phyloP scores from a whole-genome alignment of 2,888 invertebrate species.

The Portevinia maculata region DNA sequence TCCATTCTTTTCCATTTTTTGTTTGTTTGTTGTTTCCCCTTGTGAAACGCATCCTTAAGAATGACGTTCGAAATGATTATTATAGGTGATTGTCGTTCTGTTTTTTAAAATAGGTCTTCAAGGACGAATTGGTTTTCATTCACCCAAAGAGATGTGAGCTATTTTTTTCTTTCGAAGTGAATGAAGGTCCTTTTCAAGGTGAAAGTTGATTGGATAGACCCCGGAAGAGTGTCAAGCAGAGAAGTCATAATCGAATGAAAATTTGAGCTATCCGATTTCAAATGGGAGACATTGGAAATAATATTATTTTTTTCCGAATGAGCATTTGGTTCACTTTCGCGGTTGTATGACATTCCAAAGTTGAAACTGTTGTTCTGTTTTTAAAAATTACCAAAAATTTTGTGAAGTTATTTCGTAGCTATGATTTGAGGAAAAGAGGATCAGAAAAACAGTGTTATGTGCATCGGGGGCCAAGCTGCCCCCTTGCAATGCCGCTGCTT shows the following conservation, averaged over 20 bases:
- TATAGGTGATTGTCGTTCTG: slow-evolving; percentile 28
- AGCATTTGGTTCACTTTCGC: no score
- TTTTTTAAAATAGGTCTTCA: slow-evolving; percentile 52
- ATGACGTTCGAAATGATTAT: slow-evolving; percentile 64
- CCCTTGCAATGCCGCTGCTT: no score
- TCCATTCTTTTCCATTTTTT: slow-evolving; percentile 29
- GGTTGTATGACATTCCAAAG: no score
- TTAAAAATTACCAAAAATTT: no score
- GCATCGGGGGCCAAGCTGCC: no score
- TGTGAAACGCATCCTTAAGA: slow-evolving; percentile 43
- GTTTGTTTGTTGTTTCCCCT: slow-evolving; percentile 46
- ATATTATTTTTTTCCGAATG: no score
- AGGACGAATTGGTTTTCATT: slow-evolving; percentile 59
- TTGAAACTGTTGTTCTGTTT: no score
- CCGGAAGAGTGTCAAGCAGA: slow-evolving; percentile 44
- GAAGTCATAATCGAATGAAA: slow-evolving; percentile 3
- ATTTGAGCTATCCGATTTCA: slow-evolving; percentile 39
- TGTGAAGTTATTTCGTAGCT: no score
- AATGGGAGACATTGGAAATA: no score
- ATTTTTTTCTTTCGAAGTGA: slow-evolving; percentile 7
- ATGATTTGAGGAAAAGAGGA: no score
- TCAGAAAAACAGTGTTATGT: no score
- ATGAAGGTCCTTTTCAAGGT: slow-evolving; percentile 48
- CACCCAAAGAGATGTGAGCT: slow-evolving; percentile 58
- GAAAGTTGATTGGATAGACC: slow-evolving; percentile 68